phyloP scores from a whole-genome alignment of 2,113 vertebrate genomes.

The Nansenia antarctica region DNA sequence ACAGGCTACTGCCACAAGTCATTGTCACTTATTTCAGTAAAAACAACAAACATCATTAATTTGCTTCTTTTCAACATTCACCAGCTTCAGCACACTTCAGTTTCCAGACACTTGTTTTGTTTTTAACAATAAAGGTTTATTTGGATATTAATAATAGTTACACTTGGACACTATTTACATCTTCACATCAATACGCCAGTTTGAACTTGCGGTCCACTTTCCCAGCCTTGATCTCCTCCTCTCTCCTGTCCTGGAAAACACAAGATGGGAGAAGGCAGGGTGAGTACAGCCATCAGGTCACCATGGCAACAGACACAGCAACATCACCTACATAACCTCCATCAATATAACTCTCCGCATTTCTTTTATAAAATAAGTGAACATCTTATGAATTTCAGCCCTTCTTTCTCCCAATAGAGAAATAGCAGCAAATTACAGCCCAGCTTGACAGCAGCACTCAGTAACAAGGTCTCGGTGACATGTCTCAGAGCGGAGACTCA shows the following conservation, averaged over 20 bases:
- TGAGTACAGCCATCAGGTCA: slow-evolving; percentile 38
- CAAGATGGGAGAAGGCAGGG: slow-evolving; percentile 41
- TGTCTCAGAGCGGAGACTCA: slow-evolving; percentile 33
- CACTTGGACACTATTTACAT: slow-evolving; percentile 38
- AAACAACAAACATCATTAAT: no score
- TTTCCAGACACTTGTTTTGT: background rate
- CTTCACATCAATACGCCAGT: slow-evolving; percentile 66
- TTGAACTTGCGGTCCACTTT: slow-evolving; percentile 66
- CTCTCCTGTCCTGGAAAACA: slow-evolving; percentile 78
- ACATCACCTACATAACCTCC: slow-evolving; percentile 20
- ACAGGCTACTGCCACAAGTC: no score
- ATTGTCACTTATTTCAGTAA: no score
- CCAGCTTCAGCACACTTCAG: background rate
- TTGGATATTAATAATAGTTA: slow-evolving; percentile 63
- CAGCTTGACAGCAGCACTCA: background rate
- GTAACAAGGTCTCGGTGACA: slow-evolving; percentile 20
- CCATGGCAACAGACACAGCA: slow-evolving; percentile 47
- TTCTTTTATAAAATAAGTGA: slow-evolving; percentile 1
- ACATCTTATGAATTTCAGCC: background rate
- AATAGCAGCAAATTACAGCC: background rate
- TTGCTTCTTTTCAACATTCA: background rate
- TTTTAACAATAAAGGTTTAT: slow-evolving; percentile 64
- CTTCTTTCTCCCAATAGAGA: background rate
- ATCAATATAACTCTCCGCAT: slow-evolving; percentile 17
- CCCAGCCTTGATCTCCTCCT: slow-evolving; percentile 80